Conservation (phyloP, 1,140 invertebrate species). For the Amyelois transitella region DNA sequence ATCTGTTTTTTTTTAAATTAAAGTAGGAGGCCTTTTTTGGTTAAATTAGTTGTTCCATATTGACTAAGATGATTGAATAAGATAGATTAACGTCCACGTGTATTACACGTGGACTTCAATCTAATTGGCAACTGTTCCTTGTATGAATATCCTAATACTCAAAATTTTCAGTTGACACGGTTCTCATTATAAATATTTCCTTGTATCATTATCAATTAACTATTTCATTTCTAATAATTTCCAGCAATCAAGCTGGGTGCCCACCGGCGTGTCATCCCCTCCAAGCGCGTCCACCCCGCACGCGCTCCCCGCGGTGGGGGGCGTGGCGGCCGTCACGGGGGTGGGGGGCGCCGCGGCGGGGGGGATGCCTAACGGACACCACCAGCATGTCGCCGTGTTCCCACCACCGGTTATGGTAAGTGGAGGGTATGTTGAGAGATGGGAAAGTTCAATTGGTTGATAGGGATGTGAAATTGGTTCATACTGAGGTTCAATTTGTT, state of each 20-base stretch:
- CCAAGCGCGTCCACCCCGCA: conserved; percentile 41
- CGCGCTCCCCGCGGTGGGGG: conserved; percentile 21
- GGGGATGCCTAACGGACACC: conserved; percentile 47
- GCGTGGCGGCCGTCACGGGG: conserved; percentile 44
- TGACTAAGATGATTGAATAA: too few relatives aligned
- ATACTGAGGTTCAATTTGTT: neutral
- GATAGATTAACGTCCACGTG: too few relatives aligned
- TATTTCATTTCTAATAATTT: conserved; percentile 4
- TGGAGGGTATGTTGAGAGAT: neutral
- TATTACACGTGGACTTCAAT: too few relatives aligned
- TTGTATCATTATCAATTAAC: too few relatives aligned
- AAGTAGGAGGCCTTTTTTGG: too few relatives aligned
- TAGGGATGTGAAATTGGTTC: neutral
- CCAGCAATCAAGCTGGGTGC: conserved; percentile 50
- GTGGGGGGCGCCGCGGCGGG: conserved; percentile 20
- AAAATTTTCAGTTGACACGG: too few relatives aligned
- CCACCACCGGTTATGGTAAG: conserved; percentile 51
- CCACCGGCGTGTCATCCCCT: conserved; percentile 55
- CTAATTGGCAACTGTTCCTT: too few relatives aligned
- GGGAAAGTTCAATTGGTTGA: neutral
- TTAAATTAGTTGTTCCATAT: neutral
- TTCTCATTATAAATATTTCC: too few relatives aligned
- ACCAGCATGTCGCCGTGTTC: conserved; percentile 44
- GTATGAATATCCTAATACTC: too few relatives aligned
- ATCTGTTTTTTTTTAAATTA: too few relatives aligned